Evolutionary conservation across 92 coral and sea anemone genomes (phyloP).

Genomic region (Porites divaricata): DNA sequence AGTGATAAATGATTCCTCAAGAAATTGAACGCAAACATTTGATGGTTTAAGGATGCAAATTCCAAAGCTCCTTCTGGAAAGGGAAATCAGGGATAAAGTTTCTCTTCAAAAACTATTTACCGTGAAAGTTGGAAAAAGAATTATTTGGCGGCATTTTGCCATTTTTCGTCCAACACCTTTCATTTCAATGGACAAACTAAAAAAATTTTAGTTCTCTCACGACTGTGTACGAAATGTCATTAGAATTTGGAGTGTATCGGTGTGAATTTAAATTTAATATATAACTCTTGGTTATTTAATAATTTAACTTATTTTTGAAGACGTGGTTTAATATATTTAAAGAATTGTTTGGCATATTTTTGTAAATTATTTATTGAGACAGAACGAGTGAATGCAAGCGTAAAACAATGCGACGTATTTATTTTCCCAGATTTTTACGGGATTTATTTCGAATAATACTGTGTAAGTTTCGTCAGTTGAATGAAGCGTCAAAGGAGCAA

Average conservation of each 20-base stretch:
- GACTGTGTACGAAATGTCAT: background rate
- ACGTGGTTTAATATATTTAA: constrained; percentile 44
- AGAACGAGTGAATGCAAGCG: background rate
- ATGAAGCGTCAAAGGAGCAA: background rate
- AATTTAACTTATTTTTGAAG: constrained; percentile 1
- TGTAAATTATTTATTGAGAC: constrained; percentile 8
- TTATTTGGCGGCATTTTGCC: too few species aligned
- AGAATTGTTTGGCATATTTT: constrained; percentile 18
- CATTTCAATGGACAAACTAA: background rate
- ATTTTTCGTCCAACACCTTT: background rate
- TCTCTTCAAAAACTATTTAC: too few species aligned
- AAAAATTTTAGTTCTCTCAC: background rate
- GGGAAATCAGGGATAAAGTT: too few species aligned
- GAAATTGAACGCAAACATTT: too few species aligned
- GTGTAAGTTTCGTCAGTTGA: background rate
- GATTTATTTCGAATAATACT: background rate
- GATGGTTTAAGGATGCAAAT: too few species aligned
- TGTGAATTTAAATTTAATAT: constrained; percentile 20
- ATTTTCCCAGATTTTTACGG: background rate
- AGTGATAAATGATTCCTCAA: too few species aligned
- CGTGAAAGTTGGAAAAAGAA: too few species aligned
- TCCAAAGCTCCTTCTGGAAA: too few species aligned
- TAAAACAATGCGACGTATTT: background rate
- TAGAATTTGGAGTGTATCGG: constrained; percentile 5
- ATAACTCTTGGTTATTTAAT: constrained; percentile 29